phyloP scores from a whole-genome alignment of 2,113 vertebrate genomes.

The Ameiurus melas region DNA sequence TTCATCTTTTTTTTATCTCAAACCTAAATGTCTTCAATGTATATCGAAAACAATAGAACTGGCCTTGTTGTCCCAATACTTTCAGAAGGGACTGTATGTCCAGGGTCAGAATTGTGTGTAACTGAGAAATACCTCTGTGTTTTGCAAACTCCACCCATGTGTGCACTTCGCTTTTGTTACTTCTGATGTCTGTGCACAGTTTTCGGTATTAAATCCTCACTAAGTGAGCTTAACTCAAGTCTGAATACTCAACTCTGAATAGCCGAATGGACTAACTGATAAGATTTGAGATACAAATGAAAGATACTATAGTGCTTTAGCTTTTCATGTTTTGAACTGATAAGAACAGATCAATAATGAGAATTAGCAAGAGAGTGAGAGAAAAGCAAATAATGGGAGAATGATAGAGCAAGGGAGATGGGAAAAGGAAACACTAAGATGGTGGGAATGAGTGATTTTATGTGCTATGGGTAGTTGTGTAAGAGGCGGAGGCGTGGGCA shows the following conservation, averaged over 20 bases:
- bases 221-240: neutral
- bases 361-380: neutral
- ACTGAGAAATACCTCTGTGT: neutral
- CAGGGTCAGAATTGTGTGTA: neutral
- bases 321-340: neutral
- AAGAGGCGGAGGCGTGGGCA: neutral
- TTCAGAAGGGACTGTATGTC: neutral
- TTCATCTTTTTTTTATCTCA: too few relatives aligned
- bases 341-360: constrained; percentile 10
- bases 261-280: constrained; percentile 10
- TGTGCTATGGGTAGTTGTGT: constrained; percentile 13
- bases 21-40: too few relatives aligned
- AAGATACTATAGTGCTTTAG: neutral
- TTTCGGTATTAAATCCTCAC: neutral
- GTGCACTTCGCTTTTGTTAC: neutral
- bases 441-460: constrained; percentile 24
- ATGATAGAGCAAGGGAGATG: neutral
- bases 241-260: neutral
- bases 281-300: constrained; percentile 31
- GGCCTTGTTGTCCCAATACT: too few relatives aligned
- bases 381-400: neutral
- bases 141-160: neutral
- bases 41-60: too few relatives aligned
- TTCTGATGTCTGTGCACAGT: neutral
- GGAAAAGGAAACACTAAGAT: constrained; percentile 3